Conservation (phyloP, 2,888 invertebrate species). For the Boloria euphrosyne region DNA sequence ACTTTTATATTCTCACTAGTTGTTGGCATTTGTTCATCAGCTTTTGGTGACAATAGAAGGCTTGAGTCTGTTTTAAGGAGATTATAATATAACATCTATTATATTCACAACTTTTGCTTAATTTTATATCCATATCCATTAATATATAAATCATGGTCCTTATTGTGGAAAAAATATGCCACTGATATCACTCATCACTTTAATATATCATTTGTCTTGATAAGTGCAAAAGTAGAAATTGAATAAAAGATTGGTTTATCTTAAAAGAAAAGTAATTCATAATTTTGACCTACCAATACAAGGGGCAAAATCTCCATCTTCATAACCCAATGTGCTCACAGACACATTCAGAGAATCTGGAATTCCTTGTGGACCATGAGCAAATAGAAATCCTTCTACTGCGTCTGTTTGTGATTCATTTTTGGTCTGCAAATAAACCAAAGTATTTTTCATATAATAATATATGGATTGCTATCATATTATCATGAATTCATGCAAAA, state of each 20-base stretch:
- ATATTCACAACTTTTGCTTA: no score
- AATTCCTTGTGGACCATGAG: slow-evolving; percentile 57
- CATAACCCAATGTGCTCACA: slow-evolving; percentile 63
- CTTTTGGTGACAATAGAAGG: slow-evolving; percentile 70
- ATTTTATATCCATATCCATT: no score
- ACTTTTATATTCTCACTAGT: slow-evolving; percentile 44
- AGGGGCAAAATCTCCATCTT: slow-evolving; percentile 59
- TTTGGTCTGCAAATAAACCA: slow-evolving; percentile 42
- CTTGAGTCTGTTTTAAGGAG: slow-evolving; percentile 59
- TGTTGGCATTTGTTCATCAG: slow-evolving; percentile 52
- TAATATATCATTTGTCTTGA: no score
- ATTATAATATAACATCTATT: not conserved
- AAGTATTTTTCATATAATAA: no score
- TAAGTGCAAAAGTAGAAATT: no score
- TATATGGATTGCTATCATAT: no score
- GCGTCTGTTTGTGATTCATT: slow-evolving; percentile 44
- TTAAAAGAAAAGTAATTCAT: no score
- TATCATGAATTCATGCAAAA: no score
- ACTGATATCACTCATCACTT: no score
- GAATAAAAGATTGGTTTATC: no score
- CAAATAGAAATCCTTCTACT: slow-evolving; percentile 58
- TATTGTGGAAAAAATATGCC: no score
- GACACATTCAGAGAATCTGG: slow-evolving; percentile 66
- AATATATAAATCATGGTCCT: no score
- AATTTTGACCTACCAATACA: slow-evolving; percentile 45